Evolutionary conservation across 2,888 invertebrate species (phyloP).

Genomic region (Ectemnius lituratus): DNA sequence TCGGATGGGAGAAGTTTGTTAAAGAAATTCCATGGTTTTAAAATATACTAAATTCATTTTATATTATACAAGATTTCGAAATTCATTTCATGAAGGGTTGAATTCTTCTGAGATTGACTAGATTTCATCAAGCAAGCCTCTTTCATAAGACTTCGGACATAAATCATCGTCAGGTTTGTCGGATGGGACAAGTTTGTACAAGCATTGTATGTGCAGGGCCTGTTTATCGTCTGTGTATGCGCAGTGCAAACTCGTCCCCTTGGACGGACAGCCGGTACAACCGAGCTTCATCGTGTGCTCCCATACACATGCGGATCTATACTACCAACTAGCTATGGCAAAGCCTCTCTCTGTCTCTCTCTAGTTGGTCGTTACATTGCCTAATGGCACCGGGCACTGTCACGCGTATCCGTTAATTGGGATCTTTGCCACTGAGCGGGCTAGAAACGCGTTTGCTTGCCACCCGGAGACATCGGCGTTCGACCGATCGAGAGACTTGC

Average conservation of each 20-base stretch:
- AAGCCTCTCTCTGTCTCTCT: slow-evolving; percentile 31
- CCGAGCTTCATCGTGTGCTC: background rate
- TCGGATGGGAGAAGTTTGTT: slow-evolving; percentile 58
- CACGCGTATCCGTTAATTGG: slow-evolving; percentile 48
- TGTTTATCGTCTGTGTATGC: slow-evolving; percentile 64
- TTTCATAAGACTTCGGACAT: slow-evolving; percentile 49
- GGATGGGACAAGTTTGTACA: slow-evolving; percentile 59
- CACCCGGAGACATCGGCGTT: too few relatives aligned
- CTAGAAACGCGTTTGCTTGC: too few relatives aligned
- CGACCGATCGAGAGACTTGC: too few relatives aligned
- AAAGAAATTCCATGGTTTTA: too few relatives aligned
- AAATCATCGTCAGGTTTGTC: slow-evolving; percentile 57
- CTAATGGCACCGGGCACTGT: slow-evolving; percentile 40
- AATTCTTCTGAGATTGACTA: too few relatives aligned
- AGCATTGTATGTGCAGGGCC: slow-evolving; percentile 44
- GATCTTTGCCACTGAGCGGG: slow-evolving; percentile 29
- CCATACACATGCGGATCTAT: background rate
- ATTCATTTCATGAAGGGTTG: background rate
- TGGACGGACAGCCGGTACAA: slow-evolving; percentile 15
- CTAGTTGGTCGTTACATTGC: slow-evolving; percentile 34
- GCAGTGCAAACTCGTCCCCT: slow-evolving; percentile 52
- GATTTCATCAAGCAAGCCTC: slow-evolving; percentile 6
- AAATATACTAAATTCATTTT: too few relatives aligned
- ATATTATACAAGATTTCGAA: background rate
- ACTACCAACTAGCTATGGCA: slow-evolving; percentile 30